Percentiles rank a stretch among this genome's conserved stretches.
phyloP scores from a whole-genome alignment of 2,888 invertebrate genomes.

The Teinopalpus imperialis region DNA sequence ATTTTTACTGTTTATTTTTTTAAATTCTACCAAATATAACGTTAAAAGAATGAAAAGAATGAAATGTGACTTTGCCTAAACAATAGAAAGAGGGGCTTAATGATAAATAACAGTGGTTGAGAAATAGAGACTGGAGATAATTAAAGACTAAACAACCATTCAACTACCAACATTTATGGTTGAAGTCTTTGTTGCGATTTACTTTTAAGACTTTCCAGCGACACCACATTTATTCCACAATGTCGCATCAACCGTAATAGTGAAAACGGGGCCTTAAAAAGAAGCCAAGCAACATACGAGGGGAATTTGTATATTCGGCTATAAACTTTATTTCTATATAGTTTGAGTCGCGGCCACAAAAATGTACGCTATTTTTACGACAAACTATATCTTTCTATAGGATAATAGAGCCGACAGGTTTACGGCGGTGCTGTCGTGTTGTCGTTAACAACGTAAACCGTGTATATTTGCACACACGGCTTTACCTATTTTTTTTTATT shows the following conservation, averaged over 20 bases:
- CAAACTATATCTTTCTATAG: constrained; percentile 24
- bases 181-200: constrained; percentile 7
- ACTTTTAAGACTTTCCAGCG: constrained; percentile 5
- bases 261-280: constrained; percentile 14
- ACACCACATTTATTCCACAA: constrained; percentile 13
- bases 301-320: constrained; percentile 13
- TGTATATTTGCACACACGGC: constrained; percentile 21
- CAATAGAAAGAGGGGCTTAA: constrained; percentile 10
- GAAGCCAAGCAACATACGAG: neutral
- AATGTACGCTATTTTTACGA: constrained; percentile 25
- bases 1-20: too few species aligned
- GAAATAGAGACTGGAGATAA: constrained; percentile 16
- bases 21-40: neutral
- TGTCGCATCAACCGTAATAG: neutral
- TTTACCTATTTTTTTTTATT: too few species aligned
- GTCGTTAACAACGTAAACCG: constrained; percentile 23
- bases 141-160: constrained; percentile 17
- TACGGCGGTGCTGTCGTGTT: constrained; percentile 20
- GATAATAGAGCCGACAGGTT: constrained; percentile 24
- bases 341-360: constrained; percentile 18
- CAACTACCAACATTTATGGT: constrained; percentile 14
- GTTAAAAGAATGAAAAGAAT: neutral
- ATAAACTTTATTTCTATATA: constrained; percentile 19
- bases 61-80: constrained; percentile 5
- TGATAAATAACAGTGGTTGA: constrained; percentile 13